phyloP scores from a whole-genome alignment of 2,113 vertebrate species.

The Oreochromis niloticus region DNA sequence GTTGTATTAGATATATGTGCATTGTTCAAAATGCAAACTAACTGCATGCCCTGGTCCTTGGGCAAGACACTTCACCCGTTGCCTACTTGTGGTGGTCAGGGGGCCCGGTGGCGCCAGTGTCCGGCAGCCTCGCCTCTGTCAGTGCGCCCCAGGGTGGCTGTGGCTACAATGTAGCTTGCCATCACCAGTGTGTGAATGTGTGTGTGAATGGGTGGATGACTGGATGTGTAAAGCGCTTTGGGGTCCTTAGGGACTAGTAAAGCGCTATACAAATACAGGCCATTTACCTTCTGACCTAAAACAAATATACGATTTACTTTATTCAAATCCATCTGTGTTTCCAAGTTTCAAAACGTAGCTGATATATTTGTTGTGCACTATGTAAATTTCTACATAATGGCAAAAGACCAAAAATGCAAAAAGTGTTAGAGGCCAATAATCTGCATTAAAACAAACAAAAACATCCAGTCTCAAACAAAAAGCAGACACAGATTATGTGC shows the following conservation, averaged over 20 bases:
- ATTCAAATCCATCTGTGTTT: background rate
- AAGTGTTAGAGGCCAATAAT: background rate
- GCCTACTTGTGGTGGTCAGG: no score
- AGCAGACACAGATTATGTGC: background rate
- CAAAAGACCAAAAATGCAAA: background rate
- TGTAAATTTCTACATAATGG: background rate
- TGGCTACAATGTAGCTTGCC: no score
- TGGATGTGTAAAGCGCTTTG: no score
- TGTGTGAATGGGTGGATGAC: no score
- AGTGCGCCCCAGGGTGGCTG: no score
- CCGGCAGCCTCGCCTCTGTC: no score
- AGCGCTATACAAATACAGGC: no score
- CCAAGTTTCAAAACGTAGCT: background rate
- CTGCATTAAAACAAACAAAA: background rate
- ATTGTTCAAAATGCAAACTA: background rate
- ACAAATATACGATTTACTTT: background rate
- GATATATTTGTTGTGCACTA: background rate
- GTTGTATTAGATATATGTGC: background rate
- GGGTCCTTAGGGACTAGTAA: no score
- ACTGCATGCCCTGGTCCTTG: background rate
- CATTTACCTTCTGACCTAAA: background rate
- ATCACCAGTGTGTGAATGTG: no score
- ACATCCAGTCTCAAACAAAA: rapidly evolving
- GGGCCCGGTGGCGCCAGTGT: no score
- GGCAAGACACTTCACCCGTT: background rate